Evolutionary conservation across 35 echinoderm and acorn worm species (phyloP).

Genomic region (Lytechinus variegatus): DNA sequence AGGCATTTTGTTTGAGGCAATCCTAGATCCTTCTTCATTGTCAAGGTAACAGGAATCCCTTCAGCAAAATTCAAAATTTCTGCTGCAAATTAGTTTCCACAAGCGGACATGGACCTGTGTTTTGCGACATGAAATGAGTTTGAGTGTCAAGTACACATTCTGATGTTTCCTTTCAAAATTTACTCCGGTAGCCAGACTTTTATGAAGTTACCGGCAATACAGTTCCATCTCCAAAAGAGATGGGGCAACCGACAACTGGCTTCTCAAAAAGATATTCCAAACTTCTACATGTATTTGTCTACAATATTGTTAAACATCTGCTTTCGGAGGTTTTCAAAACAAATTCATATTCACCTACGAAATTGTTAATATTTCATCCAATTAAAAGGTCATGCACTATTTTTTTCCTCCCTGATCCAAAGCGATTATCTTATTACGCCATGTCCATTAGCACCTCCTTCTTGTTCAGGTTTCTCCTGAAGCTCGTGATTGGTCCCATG

Average conservation of each 20-base stretch:
- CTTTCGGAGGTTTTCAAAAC: background rate
- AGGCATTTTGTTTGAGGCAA: slow-evolving; percentile 28
- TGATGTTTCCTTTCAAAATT: background rate
- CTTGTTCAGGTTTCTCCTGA: background rate
- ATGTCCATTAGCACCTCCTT: background rate
- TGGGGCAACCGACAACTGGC: background rate
- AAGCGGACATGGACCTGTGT: slow-evolving; percentile 2
- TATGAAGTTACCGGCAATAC: background rate
- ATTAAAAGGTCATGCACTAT: slow-evolving; percentile 4
- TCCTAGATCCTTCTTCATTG: background rate
- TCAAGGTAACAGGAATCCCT: slow-evolving; percentile 27
- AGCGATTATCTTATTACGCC: background rate
- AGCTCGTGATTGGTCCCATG: background rate
- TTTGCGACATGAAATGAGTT: background rate
- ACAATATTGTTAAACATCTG: background rate
- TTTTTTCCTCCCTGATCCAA: background rate
- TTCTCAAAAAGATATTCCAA: background rate
- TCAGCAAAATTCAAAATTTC: slow-evolving; percentile 25
- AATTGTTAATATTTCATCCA: background rate
- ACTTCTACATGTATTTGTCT: background rate
- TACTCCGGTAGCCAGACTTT: background rate
- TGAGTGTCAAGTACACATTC: slow-evolving; percentile 23
- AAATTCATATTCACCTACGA: background rate
- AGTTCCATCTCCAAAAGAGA: background rate
- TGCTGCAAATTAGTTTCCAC: slow-evolving; percentile 50